Percentiles rank a stretch among this genome's conserved stretches.
phyloP scores from a whole-genome alignment of 2,113 vertebrate genomes.

The Carassius carassius region DNA sequence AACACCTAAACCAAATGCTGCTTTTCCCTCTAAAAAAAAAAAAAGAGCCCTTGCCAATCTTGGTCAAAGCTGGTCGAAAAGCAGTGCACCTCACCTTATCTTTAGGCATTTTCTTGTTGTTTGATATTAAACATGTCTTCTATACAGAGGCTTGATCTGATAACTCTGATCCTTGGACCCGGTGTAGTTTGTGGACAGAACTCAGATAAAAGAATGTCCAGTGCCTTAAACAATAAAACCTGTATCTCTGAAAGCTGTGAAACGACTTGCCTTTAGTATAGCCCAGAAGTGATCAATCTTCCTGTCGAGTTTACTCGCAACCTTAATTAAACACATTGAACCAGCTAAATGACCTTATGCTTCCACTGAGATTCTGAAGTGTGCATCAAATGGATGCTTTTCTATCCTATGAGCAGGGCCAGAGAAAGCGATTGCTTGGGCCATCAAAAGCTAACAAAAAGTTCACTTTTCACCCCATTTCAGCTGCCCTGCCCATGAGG shows the following conservation, averaged over 20 bases:
- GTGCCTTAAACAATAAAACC: slow-evolving; percentile 15
- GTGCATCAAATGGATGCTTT: background rate
- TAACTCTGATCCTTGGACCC: slow-evolving; percentile 6
- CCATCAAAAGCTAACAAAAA: background rate
- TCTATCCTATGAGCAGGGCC: background rate
- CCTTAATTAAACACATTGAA: background rate
- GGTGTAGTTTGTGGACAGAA: slow-evolving; percentile 1
- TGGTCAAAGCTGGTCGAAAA: background rate
- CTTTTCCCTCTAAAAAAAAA: slow-evolving; percentile 1
- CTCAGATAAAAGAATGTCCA: slow-evolving; percentile 22
- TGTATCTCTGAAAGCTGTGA: background rate
- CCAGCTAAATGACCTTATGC: background rate
- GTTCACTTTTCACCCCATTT: background rate
- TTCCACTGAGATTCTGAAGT: background rate
- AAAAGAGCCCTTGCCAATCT: background rate
- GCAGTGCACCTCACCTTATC: background rate
- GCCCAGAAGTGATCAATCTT: background rate
- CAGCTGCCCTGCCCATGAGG: background rate
- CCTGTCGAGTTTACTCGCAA: background rate
- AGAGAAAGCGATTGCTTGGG: background rate
- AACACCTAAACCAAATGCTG: slow-evolving; percentile 25
- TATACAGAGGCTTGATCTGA: slow-evolving; percentile 27
- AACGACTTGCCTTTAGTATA: background rate
- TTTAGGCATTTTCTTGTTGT: background rate
- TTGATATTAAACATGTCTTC: slow-evolving; percentile 20